Conservation (phyloP, 2,888 invertebrate species). For the Gryllus longicercus region DNA sequence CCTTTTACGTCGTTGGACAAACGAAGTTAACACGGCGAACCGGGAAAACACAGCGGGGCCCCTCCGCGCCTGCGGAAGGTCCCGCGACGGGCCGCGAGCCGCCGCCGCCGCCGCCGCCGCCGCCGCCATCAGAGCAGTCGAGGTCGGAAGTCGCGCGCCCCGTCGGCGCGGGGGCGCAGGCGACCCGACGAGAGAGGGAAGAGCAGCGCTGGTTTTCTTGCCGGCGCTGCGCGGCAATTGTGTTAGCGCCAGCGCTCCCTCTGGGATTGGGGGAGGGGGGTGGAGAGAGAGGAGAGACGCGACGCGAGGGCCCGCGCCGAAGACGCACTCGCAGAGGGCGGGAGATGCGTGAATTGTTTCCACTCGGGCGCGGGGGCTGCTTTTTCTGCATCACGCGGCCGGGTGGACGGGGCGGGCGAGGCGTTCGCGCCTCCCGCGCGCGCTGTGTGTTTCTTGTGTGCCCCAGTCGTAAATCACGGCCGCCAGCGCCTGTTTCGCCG, state of each 20-base stretch:
- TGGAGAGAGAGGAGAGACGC: too few relatives aligned
- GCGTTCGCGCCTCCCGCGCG: background rate
- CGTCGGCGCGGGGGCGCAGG: too few relatives aligned
- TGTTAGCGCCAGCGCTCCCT: background rate
- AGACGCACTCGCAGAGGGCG: background rate
- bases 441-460: conserved; percentile 10
- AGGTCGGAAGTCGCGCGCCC: too few relatives aligned
- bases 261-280: background rate
- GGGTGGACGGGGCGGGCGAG: background rate
- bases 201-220: background rate
- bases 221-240: background rate
- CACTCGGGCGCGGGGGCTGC: background rate
- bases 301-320: background rate
- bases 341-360: conserved; percentile 6
- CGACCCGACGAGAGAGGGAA: too few relatives aligned
- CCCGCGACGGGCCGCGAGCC: too few relatives aligned
- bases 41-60: too few relatives aligned
- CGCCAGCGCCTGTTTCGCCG: background rate
- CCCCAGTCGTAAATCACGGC: background rate
- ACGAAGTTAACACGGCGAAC: too few relatives aligned
- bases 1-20: too few relatives aligned
- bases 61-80: too few relatives aligned
- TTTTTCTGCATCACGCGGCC: background rate
- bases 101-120: too few relatives aligned
- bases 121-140: too few relatives aligned